Evolutionary conservation across 2,888 invertebrate species (phyloP).

Genomic region (Mythimna ferrago): DNA sequence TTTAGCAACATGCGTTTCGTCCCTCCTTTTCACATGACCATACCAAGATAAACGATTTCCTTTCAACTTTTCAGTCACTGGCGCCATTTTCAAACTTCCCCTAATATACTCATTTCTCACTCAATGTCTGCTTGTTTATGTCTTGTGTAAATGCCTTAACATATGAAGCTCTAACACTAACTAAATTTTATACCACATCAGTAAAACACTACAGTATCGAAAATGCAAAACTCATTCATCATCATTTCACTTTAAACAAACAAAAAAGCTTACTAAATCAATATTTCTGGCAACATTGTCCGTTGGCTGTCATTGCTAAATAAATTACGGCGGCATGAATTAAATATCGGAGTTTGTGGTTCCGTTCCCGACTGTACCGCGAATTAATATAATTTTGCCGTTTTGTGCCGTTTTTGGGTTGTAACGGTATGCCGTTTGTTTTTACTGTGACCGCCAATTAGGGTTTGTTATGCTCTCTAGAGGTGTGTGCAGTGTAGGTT

Average conservation of each 20-base stretch:
- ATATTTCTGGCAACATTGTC: constrained; percentile 56
- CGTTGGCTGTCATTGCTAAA: constrained; percentile 64
- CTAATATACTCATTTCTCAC: too few relatives aligned
- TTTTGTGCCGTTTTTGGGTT: constrained; percentile 43
- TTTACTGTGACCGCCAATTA: constrained; percentile 52
- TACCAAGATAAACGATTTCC: too few relatives aligned
- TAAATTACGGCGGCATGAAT: constrained; percentile 69
- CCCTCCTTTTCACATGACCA: too few relatives aligned
- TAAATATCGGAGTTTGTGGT: constrained; percentile 66
- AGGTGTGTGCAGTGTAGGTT: constrained; percentile 8
- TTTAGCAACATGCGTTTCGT: too few relatives aligned
- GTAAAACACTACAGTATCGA: constrained; percentile 14
- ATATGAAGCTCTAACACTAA: background rate
- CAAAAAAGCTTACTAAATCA: constrained; percentile 57
- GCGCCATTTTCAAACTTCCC: too few relatives aligned
- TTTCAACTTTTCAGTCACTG: too few relatives aligned
- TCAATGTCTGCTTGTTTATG: too few relatives aligned
- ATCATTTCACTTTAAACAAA: constrained; percentile 51
- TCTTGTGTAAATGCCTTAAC: too few relatives aligned
- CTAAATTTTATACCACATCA: background rate
- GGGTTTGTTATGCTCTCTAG: constrained; percentile 28
- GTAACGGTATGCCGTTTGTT: constrained; percentile 48
- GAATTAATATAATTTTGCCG: constrained; percentile 61
- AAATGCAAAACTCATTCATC: constrained; percentile 32
- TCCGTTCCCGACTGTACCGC: constrained; percentile 50